These are phyloP conservation scores for Octodonta nipae DNA, from an alignment of 2,888 invertebrate species.

Conservation along the genomic window DNA sequence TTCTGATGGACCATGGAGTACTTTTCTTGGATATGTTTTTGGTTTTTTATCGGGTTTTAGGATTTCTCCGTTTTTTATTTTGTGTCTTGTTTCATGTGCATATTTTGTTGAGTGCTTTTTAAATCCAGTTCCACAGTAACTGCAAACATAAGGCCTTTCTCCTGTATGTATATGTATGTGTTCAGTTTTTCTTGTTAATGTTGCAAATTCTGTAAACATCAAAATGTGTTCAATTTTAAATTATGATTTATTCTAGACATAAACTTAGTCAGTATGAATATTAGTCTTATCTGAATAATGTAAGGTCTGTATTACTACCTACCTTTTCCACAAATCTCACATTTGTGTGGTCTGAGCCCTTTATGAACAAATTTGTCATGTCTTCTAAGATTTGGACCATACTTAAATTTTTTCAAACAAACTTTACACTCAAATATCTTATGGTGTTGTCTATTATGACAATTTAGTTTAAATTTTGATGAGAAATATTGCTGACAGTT, in stretches of 20 bases:
- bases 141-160: slow-evolving; percentile 12
- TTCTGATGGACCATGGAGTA: slow-evolving; percentile 7
- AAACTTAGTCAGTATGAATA: too few relatives aligned
- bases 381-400: background rate
- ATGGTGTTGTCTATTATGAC: background rate
- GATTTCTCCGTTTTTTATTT: slow-evolving; percentile 15
- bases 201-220: slow-evolving; percentile 14
- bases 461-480: background rate
- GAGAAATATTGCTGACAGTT: background rate
- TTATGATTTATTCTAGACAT: too few relatives aligned
- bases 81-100: slow-evolving; percentile 12
- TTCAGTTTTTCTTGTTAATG: slow-evolving; percentile 11
- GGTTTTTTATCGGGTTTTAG: too few relatives aligned
- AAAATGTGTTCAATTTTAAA: too few relatives aligned
- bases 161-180: slow-evolving; percentile 13
- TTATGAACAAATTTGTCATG: background rate
- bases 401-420: background rate
- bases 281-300: too few relatives aligned
- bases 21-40: slow-evolving; percentile 11
- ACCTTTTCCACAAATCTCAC: slow-evolving; percentile 1
- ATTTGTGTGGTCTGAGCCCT: background rate
- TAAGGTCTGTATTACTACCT: too few relatives aligned
- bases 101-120: slow-evolving; percentile 13
- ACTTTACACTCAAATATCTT: background rate
- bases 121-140: slow-evolving; percentile 11